Conservation (phyloP, 2,888 invertebrate species). For the Oscheius sp. region DNA sequence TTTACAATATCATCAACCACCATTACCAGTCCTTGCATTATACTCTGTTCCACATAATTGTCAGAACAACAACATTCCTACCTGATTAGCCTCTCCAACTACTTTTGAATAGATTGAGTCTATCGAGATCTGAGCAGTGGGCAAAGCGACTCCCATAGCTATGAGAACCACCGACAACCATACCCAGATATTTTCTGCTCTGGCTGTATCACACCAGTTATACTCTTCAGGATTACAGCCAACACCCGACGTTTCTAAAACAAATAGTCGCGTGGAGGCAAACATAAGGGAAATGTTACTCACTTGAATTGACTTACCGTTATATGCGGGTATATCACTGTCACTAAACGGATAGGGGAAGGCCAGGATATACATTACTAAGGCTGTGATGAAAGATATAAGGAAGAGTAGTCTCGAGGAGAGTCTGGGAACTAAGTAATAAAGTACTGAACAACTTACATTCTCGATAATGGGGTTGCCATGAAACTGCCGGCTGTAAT, state of each 20-base stretch:
- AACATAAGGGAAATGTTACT: neutral
- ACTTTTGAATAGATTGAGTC: slow-evolving; percentile 22
- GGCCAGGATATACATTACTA: slow-evolving; percentile 6
- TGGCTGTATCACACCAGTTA: slow-evolving; percentile 3
- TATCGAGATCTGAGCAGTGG: neutral
- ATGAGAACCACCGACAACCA: neutral
- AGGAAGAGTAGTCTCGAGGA: neutral
- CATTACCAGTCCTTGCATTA: slow-evolving; percentile 12
- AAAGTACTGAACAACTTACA: neutral
- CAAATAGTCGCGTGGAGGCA: neutral
- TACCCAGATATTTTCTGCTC: neutral
- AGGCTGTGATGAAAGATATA: neutral
- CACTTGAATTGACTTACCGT: neutral
- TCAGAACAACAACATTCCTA: neutral
- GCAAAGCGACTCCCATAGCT: neutral
- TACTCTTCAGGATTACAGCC: slow-evolving; percentile 13
- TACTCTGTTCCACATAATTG: neutral
- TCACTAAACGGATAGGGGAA: slow-evolving; percentile 16
- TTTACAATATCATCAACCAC: slow-evolving; percentile 6
- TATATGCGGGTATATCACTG: neutral
- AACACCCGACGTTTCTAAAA: slow-evolving; percentile 9
- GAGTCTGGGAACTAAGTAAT: neutral
- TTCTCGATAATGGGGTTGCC: neutral
- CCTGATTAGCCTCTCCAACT: slow-evolving; percentile 19
- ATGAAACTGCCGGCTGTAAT: neutral